These are phyloP conservation scores for Trididemnum miniatum DNA, from an alignment of 23 tunicate species.

Conservation along the genomic window DNA sequence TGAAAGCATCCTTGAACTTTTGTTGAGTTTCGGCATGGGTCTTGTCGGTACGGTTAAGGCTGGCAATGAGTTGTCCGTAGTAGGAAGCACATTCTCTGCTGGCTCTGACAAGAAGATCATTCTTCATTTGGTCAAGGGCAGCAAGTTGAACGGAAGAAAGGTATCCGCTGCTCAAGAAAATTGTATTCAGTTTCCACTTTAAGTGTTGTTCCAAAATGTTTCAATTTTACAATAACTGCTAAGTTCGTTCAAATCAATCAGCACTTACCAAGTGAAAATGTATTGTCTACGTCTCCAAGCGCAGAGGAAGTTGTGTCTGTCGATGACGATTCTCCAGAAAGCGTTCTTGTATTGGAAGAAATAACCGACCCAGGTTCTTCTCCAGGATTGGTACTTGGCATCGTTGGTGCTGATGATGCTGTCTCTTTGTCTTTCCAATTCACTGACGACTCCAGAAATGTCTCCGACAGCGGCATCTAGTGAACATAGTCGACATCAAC, in stretches of 20 bases:
- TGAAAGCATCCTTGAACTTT: conserved; percentile 12
- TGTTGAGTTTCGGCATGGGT: not conserved
- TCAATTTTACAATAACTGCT: no score
- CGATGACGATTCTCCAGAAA: conserved; percentile 19
- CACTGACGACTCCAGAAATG: conserved; percentile 14
- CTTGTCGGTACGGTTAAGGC: not conserved
- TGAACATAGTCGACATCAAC: no score
- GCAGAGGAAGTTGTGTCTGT: conserved; percentile 37
- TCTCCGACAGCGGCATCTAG: conserved; percentile 26
- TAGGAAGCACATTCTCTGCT: conserved; percentile 15
- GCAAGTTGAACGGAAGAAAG: not conserved
- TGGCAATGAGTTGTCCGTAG: not conserved
- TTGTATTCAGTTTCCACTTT: not conserved
- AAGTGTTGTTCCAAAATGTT: no score
- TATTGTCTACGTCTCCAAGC: conserved; percentile 7
- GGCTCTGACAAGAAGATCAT: conserved; percentile 11
- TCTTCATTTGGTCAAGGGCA: conserved; percentile 11
- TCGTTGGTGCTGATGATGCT: not conserved
- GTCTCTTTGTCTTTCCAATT: conserved; percentile 31
- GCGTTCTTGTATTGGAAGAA: conserved; percentile 20
- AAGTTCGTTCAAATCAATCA: no score
- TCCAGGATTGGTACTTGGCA: conserved; percentile 26
- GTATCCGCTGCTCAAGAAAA: not conserved
- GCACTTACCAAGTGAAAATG: conserved; percentile 9
- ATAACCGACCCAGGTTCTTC: conserved; percentile 31